Conservation (phyloP, 2,113 vertebrate species). For the Lepus americanus region DNA sequence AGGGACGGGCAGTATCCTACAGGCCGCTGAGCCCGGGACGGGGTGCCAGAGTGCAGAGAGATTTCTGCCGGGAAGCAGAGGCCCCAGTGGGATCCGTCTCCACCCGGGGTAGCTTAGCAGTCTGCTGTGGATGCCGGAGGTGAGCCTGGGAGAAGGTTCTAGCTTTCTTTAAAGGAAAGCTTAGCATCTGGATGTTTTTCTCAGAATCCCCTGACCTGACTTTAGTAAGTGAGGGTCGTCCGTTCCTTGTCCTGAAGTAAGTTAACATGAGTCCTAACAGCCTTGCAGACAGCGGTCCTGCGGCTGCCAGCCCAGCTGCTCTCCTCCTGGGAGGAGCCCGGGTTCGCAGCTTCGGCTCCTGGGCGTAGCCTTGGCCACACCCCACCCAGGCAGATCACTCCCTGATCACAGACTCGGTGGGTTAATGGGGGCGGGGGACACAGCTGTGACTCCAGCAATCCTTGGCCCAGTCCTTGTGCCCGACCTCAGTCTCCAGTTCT, state of each 20-base stretch:
- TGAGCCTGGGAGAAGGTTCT: background rate
- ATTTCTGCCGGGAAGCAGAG: constrained; percentile 21
- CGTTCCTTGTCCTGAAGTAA: constrained; percentile 46
- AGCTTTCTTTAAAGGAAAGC: background rate
- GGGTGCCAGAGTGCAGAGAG: background rate
- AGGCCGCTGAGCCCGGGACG: background rate
- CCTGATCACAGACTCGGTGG: background rate
- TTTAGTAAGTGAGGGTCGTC: constrained; percentile 29
- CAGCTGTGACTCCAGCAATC: background rate
- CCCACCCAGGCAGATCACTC: background rate
- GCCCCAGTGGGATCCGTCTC: background rate
- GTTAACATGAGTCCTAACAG: background rate
- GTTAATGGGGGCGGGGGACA: background rate
- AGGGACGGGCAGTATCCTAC: background rate
- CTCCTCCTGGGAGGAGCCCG: background rate
- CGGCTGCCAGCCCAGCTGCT: background rate
- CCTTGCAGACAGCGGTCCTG: background rate
- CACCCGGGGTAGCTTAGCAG: background rate
- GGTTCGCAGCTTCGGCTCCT: background rate
- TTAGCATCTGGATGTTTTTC: background rate
- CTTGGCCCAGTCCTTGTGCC: background rate
- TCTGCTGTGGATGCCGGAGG: background rate
- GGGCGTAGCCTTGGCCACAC: background rate
- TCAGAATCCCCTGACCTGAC: background rate
- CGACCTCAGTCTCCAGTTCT: background rate